phyloP scores from a whole-genome alignment of 1,140 invertebrate species.

The honey bee (Apis mellifera) region DNA sequence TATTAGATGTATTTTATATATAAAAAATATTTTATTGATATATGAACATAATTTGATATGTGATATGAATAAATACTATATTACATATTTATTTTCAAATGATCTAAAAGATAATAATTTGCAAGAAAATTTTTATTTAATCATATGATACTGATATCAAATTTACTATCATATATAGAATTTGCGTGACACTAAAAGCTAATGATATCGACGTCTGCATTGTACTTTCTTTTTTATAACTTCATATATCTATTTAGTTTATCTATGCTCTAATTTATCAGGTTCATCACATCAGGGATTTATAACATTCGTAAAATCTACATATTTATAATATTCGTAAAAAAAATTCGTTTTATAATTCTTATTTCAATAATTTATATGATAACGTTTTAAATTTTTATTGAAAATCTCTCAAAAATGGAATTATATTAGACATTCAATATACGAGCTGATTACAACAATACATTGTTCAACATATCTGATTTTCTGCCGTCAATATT shows the following conservation, averaged over 20 bases:
- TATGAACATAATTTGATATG: too few species aligned
- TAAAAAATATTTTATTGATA: too few species aligned
- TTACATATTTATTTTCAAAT: not conserved
- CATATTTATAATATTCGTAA: too few species aligned
- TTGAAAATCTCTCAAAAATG: not conserved
- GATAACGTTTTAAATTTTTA: not conserved
- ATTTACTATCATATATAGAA: constrained; percentile 47
- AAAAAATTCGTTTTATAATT: not conserved
- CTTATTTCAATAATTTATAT: not conserved
- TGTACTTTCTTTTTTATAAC: constrained; percentile 55
- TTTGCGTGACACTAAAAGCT: constrained; percentile 1
- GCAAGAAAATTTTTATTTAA: not conserved
- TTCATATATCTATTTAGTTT: constrained; percentile 64
- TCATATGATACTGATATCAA: constrained; percentile 1
- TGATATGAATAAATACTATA: not conserved
- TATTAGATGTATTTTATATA: too few species aligned
- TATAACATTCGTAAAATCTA: constrained; percentile 59
- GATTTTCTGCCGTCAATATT: too few species aligned
- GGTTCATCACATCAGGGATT: constrained; percentile 46
- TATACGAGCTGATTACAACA: too few species aligned
- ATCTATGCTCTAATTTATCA: constrained; percentile 51
- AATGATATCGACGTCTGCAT: constrained; percentile 8
- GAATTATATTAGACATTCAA: not conserved
- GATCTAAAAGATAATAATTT: not conserved
- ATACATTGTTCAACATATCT: too few species aligned